Base-by-base conservation (phyloP, 2,888 invertebrate species). In the Resseliella maxima region DNA sequence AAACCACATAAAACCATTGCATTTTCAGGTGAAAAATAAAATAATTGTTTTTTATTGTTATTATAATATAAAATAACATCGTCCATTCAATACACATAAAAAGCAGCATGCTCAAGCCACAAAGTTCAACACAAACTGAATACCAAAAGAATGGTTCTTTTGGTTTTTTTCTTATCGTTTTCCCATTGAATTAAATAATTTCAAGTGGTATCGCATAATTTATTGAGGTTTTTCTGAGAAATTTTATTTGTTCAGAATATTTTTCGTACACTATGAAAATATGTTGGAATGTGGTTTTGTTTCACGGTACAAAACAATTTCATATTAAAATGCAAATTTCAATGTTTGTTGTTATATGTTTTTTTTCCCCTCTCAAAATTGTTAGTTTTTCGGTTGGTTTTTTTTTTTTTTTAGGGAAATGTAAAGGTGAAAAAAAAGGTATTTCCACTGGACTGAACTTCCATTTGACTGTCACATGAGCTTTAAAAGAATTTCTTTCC, bases 1-100 rank as follows among this genome's bases (percentile, higher is more conserved):
- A n/a, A n/a, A 83, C 83, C 83, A n/a, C 83, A 83, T 83, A 5
- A 12, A 83, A 83, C 83, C 83, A 38, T 83, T 83, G 83, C n/a
- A n/a, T 38, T 83, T 36, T 83, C 38, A 38, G 83, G 38, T 83
- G 8, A 64, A 38, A 31, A 36, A 83, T 38, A 83, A 38, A 38
- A 83, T 38, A 38, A 83, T 83, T 83, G 38, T 83, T 83, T 38
- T 38, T 36, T 1, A 21, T 15, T 5, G n/a, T n/a, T n/a, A n/a
- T n/a, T n/a, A n/a, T n/a, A n/a, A n/a, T n/a, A n/a, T n/a, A n/a
- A n/a, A n/a, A n/a, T n/a, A 41, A 41, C 41, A 41, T 41, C 41
- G 41, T 8, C 41, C 41, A 12, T n/a, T n/a, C n/a, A n/a, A n/a
- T n/a, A n/a, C n/a, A n/a, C n/a, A n/a, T n/a, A n/a, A n/a, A n/a